Percentiles rank a stretch among this genome's conserved stretches.
Evolutionary conservation across 1,140 invertebrate genomes (phyloP).

Genomic region (Coenobita brevimanus): DNA sequence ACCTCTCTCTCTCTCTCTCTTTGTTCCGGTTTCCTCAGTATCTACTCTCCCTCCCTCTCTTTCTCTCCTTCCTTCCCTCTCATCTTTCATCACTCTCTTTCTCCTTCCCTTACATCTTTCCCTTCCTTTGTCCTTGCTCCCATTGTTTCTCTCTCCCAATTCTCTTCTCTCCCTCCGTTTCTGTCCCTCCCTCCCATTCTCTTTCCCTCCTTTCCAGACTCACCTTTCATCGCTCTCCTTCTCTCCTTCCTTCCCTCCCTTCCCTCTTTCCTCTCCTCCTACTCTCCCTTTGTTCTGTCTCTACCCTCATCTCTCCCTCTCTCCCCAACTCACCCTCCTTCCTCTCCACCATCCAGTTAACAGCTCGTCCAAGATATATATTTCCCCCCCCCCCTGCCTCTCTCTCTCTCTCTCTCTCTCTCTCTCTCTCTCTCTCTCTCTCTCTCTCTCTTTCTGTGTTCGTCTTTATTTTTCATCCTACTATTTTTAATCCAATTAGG

Average conservation of each 20-base stretch:
- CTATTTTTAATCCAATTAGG: too few relatives aligned
- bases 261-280: neutral
- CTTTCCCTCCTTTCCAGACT: neutral
- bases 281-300: neutral
- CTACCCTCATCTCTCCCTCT: too few relatives aligned
- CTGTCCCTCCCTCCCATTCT: neutral
- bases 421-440: neutral
- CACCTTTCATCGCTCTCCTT: neutral
- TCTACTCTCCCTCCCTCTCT: neutral
- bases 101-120: neutral
- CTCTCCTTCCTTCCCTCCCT: neutral
- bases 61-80: neutral
- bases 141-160: neutral
- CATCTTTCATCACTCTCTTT: neutral
- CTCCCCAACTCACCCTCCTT: too few relatives aligned
- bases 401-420: constrained; percentile 20
- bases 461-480: too few relatives aligned
- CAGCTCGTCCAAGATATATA: too few relatives aligned
- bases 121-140: neutral
- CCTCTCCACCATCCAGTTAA: too few relatives aligned
- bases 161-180: neutral
- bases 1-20: neutral
- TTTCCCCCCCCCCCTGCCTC: neutral
- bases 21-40: neutral
- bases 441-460: too few relatives aligned